Evolutionary conservation across 2,797 vertebrate genomes (phyloP).

Genomic region (Cichlasoma orientale): DNA sequence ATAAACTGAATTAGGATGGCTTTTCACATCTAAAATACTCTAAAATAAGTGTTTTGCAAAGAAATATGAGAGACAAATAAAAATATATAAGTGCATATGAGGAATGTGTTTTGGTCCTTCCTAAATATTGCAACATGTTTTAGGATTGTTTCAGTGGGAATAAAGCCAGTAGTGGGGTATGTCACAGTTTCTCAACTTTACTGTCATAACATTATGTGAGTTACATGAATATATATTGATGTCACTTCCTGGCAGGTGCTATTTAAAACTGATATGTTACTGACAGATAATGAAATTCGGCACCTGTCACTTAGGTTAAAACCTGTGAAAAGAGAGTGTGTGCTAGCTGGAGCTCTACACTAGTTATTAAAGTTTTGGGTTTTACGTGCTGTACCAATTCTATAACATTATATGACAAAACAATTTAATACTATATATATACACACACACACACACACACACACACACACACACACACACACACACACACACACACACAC

Average conservation of each 20-base stretch:
- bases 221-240: background rate
- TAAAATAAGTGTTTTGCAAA: background rate
- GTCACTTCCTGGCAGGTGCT: conserved; percentile 17
- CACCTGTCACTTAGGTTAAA: conserved; percentile 17
- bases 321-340: background rate
- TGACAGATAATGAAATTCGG: conserved; percentile 5
- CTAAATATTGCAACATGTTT: background rate
- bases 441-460: background rate
- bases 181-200: background rate
- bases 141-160: background rate
- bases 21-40: background rate
- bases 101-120: background rate
- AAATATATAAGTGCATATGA: background rate
- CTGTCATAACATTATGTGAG: background rate
- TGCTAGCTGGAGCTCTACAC: background rate
- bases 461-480: background rate
- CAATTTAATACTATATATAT: background rate
- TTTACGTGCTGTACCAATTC: background rate
- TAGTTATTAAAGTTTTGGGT: background rate
- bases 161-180: background rate
- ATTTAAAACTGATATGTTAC: conserved; percentile 18
- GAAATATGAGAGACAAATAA: no score
- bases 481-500: no score
- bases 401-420: background rate
- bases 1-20: background rate